Base-by-base conservation (phyloP, 2,888 invertebrate genomes). In the Melanostoma mellinum region DNA sequence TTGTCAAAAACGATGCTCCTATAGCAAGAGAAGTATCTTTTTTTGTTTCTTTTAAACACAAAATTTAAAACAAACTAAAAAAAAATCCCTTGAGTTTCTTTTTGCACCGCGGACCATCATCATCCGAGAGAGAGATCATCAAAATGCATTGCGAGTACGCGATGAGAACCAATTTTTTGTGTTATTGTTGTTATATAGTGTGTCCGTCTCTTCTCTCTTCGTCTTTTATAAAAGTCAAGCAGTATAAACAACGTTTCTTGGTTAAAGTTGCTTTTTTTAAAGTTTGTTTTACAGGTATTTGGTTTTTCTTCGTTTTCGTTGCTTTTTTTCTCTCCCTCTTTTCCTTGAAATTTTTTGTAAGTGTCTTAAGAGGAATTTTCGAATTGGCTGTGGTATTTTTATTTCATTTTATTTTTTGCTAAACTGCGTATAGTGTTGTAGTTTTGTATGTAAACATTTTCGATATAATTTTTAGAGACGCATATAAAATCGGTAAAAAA, bases 141-240 rank as follows among this genome's bases (percentile, higher is more conserved):
- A 85, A 80, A 80, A 85, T 80, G 85, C 85, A 72, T 68, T 72
- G 63, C 85, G 76, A 85, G 76, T 75, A 80, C 84, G 71, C 79
- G 71, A 84, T 84, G 84, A 79, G 84, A 84, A 79, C 84, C 74
- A 74, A 79, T 84, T 84, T 84, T 78, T 68, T 79, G 52, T 55
- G 50, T 42, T 67, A n/a, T 32, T 38, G 32, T 42, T 50, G 44
- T 48, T 46, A 42, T 56, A 8, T 60, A 9, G 36, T 50, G 5
- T 61, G 61, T 36, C 53, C 42, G 6, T 53, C 32, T 68, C 35
- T 56, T 68, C 38, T 61, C 55, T 52, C 52, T 67, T 61, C 55
- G 20, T 68, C 68, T 68, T 55, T 42, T 48, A 52, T 38, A 53
- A 58, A 36, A 55, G 63, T 36, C 36, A 46, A 32, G 35, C n/a